Percentiles rank a stretch among this genome's conserved stretches.
These are phyloP conservation scores for Tapirus terrestris DNA, from an alignment of 2,113 vertebrate genomes.

Conservation along the genomic window DNA sequence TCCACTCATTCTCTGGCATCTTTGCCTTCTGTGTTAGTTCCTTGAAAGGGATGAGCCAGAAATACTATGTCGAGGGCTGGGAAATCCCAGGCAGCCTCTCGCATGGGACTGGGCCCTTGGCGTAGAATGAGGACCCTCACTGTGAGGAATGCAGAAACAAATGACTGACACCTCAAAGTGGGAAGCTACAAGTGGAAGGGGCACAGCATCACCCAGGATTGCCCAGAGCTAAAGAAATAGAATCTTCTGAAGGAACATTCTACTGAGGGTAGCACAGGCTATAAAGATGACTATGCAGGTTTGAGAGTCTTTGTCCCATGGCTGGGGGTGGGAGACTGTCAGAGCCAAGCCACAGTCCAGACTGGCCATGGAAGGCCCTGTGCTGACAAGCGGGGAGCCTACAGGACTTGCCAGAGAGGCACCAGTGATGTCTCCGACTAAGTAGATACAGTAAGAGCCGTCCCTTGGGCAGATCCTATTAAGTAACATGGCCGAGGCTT, in stretches of 20 bases:
- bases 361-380: fast-evolving
- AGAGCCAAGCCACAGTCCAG: neutral
- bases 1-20: neutral
- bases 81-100: neutral
- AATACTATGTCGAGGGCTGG: neutral
- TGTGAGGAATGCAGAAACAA: neutral
- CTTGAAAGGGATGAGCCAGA: neutral
- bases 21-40: neutral
- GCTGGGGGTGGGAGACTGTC: neutral
- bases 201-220: conserved; percentile 16
- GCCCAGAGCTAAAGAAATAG: conserved; percentile 62
- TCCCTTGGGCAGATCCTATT: neutral
- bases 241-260: conserved; percentile 65
- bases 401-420: neutral
- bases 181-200: neutral
- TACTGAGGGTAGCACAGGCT: neutral
- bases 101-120: neutral
- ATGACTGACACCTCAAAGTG: neutral
- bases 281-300: neutral
- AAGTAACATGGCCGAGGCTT: neutral
- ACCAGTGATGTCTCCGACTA: neutral
- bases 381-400: neutral
- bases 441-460: neutral
- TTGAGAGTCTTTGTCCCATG: fast-evolving
- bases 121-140: neutral